Evolutionary conservation across 2,888 invertebrate genomes (phyloP).

Genomic region (Drosophila siamana): DNA sequence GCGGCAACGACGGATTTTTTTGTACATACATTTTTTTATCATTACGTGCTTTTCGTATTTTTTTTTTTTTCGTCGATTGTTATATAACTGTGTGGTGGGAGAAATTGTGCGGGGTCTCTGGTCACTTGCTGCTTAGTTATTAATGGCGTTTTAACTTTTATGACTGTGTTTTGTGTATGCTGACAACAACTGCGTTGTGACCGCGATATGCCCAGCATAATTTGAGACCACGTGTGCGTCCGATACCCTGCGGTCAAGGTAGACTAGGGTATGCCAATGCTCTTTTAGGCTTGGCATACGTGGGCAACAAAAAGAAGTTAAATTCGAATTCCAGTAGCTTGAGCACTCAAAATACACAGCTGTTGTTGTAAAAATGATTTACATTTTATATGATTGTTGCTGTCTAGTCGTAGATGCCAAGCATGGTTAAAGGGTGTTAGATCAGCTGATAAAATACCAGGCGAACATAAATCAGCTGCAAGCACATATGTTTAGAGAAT

Average conservation of each 20-base stretch:
- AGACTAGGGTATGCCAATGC: no score
- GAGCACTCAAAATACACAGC: no score
- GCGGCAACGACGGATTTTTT: constrained; percentile 64
- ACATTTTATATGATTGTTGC: no score
- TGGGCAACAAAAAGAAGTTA: no score
- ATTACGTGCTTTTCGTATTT: constrained; percentile 6
- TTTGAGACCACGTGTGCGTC: not conserved
- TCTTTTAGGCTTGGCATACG: no score
- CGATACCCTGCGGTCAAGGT: not conserved
- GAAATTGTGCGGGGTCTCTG: constrained; percentile 6
- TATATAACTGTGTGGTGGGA: constrained; percentile 1
- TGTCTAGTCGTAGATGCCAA: no score
- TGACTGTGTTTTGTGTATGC: constrained; percentile 57
- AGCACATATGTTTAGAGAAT: no score
- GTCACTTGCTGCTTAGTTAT: constrained; percentile 59
- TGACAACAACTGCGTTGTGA: constrained; percentile 40
- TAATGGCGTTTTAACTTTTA: constrained; percentile 77
- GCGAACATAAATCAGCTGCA: no score
- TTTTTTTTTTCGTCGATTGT: constrained; percentile 3
- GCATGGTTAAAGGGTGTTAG: no score
- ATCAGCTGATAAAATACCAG: no score
- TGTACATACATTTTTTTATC: not conserved
- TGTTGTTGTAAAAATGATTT: no score
- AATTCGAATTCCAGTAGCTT: no score
- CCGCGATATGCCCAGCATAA: constrained; percentile 32